Conservation (phyloP, 2,113 vertebrate genomes). For the Microcebus ravelobensis region DNA sequence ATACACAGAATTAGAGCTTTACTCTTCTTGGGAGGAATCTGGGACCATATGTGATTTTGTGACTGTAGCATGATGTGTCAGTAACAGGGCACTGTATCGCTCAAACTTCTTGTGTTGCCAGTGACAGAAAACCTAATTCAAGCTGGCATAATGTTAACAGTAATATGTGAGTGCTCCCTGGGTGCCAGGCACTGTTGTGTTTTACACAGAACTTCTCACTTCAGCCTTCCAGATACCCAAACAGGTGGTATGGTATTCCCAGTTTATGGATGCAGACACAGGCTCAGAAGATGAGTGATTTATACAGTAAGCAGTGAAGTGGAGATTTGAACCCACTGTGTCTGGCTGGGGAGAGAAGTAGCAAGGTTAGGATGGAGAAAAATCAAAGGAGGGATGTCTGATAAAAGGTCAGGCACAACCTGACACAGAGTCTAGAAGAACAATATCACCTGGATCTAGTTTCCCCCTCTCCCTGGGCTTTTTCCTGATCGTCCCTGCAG, state of each 20-base stretch:
- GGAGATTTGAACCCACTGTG: background rate
- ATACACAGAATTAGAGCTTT: background rate
- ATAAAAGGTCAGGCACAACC: background rate
- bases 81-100: background rate
- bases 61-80: background rate
- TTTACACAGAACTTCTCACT: fast-evolving
- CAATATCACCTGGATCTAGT: background rate
- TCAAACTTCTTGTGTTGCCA: background rate
- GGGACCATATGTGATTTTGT: background rate
- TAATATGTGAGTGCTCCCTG: fast-evolving
- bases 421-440: background rate
- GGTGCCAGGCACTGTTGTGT: background rate
- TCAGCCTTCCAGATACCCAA: background rate
- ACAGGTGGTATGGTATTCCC: background rate
- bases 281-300: background rate
- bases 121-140: background rate
- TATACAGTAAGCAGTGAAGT: background rate
- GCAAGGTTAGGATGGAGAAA: background rate
- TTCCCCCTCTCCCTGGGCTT: background rate
- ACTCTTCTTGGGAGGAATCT: background rate
- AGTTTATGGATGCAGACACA: background rate
- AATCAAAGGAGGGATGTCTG: background rate
- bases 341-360: background rate
- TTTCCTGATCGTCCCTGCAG: background rate
- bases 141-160: background rate